Percentiles rank a stretch among this genome's conserved stretches.
These are phyloP conservation scores for Alviniconcha strummeri DNA, from an alignment of 2,888 invertebrate genomes.

Conservation along the genomic window DNA sequence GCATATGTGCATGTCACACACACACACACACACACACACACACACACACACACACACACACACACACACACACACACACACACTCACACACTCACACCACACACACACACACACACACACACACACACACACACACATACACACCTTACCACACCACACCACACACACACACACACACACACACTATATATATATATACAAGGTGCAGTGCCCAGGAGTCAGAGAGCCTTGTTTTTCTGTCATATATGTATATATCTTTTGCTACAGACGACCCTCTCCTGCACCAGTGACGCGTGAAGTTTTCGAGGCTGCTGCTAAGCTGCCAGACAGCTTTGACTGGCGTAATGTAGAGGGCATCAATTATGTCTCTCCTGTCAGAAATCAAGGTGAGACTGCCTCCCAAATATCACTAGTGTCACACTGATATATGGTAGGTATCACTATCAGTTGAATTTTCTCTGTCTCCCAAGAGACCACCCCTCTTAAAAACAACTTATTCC, in stretches of 20 bases:
- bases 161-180: not conserved
- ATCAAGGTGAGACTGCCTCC: slow-evolving; percentile 64
- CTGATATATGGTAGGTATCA: too few species aligned
- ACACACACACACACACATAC: not conserved
- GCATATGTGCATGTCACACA: not conserved
- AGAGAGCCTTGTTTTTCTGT: too few species aligned
- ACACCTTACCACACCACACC: not conserved
- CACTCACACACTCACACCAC: not conserved
- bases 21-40: not conserved
- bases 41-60: not conserved
- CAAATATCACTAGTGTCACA: too few species aligned
- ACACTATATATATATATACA: too few species aligned
- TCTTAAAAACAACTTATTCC: too few species aligned
- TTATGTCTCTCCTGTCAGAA: slow-evolving; percentile 71
- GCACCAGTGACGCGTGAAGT: slow-evolving; percentile 58
- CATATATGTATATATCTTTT: not conserved
- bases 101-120: not conserved
- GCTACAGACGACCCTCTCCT: slow-evolving; percentile 49
- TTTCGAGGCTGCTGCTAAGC: slow-evolving; percentile 40
- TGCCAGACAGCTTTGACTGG: slow-evolving; percentile 71
- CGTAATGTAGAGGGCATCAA: slow-evolving; percentile 67
- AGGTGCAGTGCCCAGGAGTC: too few species aligned
- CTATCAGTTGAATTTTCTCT: too few species aligned
- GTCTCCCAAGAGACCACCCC: too few species aligned
- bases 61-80: not conserved